A percentile compares a stretch with the other conserved stretches of the same genome.
Conservation (phyloP, 2,888 invertebrate genomes). For the Lasioglossum marginatum region DNA sequence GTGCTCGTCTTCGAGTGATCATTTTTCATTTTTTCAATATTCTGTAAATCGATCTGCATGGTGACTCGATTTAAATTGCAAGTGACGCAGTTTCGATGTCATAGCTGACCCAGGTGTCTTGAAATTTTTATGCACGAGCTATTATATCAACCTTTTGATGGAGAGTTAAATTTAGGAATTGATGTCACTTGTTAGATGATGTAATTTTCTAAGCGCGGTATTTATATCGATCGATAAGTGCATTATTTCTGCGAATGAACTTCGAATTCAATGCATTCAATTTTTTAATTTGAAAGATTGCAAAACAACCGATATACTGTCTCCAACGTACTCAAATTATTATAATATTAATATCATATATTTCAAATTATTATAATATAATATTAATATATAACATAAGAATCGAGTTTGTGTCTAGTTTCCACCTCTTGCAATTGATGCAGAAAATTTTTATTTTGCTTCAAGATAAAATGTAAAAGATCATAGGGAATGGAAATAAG, state of each 20-base stretch:
- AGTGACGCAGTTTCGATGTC: conserved; percentile 30
- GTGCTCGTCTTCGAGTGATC: neutral
- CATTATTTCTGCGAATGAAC: neutral
- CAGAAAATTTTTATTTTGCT: no score
- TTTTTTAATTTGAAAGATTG: no score
- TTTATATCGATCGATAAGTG: conserved; percentile 1
- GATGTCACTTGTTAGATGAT: neutral
- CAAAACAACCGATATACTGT: no score
- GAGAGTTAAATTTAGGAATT: conserved; percentile 29
- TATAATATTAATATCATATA: no score
- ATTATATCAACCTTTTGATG: conserved; percentile 16
- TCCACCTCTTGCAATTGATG: no score
- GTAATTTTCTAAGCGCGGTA: neutral
- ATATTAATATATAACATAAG: no score
- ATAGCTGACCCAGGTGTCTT: conserved; percentile 39
- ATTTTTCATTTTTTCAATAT: neutral
- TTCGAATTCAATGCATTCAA: neutral
- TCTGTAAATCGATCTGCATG: conserved; percentile 24
- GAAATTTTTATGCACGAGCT: conserved; percentile 12
- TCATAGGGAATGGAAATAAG: no score
- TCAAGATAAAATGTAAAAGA: no score
- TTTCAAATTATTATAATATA: no score
- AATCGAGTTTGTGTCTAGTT: no score
- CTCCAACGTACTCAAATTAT: no score
- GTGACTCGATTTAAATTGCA: conserved; percentile 17